These are phyloP conservation scores for Sarotherodon lohbergeri DNA, from an alignment of 2,113 vertebrate species.

Conservation along the genomic window DNA sequence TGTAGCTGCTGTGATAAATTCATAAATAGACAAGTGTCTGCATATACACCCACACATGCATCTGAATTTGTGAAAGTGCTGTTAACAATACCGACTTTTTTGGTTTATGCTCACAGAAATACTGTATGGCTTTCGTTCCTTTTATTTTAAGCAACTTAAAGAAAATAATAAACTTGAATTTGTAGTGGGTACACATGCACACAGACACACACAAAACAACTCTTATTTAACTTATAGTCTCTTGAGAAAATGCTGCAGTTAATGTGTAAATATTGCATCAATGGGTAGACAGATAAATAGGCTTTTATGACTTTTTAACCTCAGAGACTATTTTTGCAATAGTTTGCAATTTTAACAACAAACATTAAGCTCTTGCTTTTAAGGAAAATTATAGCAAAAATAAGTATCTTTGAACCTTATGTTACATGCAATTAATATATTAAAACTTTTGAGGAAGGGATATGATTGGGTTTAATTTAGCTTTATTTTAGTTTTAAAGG, in stretches of 20 bases:
- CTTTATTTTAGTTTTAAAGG: neutral
- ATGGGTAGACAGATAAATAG: neutral
- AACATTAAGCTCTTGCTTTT: neutral
- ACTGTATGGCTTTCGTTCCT: neutral
- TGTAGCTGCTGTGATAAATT: constrained; percentile 36
- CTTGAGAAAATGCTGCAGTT: neutral
- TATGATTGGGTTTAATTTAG: neutral
- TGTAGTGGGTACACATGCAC: neutral
- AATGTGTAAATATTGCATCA: neutral
- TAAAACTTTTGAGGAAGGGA: neutral
- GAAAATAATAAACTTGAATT: neutral
- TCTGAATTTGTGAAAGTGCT: neutral
- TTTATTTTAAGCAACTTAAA: neutral
- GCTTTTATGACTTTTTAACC: neutral
- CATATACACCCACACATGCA: neutral
- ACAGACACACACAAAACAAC: neutral
- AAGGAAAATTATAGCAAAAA: neutral
- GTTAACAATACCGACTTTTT: neutral
- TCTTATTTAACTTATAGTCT: neutral
- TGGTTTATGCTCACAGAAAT: neutral
- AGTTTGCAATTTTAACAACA: neutral
- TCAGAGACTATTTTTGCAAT: neutral
- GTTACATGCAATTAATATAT: neutral
- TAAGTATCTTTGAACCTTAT: neutral
- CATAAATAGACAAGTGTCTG: constrained; percentile 15